These are phyloP conservation scores for Holotrichia oblita DNA, from an alignment of 1,140 invertebrate species.

Conservation along the genomic window DNA sequence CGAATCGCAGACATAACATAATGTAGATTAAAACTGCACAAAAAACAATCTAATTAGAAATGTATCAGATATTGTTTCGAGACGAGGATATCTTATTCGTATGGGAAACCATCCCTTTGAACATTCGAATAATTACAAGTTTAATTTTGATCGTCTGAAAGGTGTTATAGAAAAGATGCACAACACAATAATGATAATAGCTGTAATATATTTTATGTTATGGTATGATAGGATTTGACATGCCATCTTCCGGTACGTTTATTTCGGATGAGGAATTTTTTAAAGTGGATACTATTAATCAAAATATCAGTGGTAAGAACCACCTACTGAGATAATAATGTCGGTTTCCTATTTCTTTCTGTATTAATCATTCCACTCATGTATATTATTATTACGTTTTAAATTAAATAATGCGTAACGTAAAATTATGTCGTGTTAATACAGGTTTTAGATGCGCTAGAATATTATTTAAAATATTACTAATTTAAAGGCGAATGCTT, in stretches of 20 bases:
- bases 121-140: too few relatives aligned
- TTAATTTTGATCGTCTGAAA: too few relatives aligned
- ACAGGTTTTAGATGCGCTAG: too few relatives aligned
- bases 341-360: not conserved
- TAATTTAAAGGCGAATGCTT: too few relatives aligned
- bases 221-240: not conserved
- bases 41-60: too few relatives aligned
- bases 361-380: not conserved
- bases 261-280: constrained; percentile 7
- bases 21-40: too few relatives aligned
- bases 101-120: too few relatives aligned
- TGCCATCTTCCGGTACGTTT: constrained; percentile 10
- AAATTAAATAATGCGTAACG: not conserved
- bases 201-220: not conserved
- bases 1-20: too few relatives aligned
- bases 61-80: too few relatives aligned
- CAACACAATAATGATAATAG: not conserved
- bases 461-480: too few relatives aligned
- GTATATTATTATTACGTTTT: not conserved
- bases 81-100: too few relatives aligned
- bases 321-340: constrained; percentile 7
- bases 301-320: not conserved
- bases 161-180: not conserved
- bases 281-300: not conserved
- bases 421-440: too few relatives aligned